Evolutionary conservation across 30 jellyfish, hydroid and myxozoan species (phyloP).

Genomic region (Cassiopea andromeda): DNA sequence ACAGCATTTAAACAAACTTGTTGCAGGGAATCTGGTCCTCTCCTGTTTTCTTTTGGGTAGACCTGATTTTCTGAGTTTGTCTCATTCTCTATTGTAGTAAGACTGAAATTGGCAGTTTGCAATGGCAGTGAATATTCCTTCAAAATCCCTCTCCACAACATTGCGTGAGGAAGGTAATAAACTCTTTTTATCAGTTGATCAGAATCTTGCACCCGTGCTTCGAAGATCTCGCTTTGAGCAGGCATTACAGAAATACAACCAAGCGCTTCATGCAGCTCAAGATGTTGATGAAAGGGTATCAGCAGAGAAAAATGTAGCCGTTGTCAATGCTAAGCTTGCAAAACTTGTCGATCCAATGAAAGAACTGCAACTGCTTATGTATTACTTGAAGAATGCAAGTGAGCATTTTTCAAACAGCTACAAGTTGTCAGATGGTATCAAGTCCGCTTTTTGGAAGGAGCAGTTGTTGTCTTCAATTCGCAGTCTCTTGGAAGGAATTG

Average conservation of each 20-base stretch:
- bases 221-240: conserved; percentile 39
- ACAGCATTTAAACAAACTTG: background rate
- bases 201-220: conserved; percentile 43
- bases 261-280: conserved; percentile 33
- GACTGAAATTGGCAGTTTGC: background rate
- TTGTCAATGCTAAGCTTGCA: conserved; percentile 22
- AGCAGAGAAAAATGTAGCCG: conserved; percentile 51
- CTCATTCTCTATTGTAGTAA: background rate
- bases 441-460: conserved; percentile 31
- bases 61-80: background rate
- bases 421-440: background rate
- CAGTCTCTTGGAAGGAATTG: background rate
- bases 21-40: background rate
- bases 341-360: background rate
- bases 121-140: background rate
- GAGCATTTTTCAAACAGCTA: conserved; percentile 14
- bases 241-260: conserved; percentile 41
- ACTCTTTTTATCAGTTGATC: conserved; percentile 2
- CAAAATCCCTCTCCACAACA: conserved; percentile 43
- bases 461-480: background rate
- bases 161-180: conserved; percentile 68
- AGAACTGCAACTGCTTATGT: conserved; percentile 2
- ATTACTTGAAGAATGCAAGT: conserved; percentile 19
- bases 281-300: conserved; percentile 38
- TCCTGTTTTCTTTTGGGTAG: background rate